Conservation (phyloP, 2,113 vertebrate genomes). For the Eira barbara region DNA sequence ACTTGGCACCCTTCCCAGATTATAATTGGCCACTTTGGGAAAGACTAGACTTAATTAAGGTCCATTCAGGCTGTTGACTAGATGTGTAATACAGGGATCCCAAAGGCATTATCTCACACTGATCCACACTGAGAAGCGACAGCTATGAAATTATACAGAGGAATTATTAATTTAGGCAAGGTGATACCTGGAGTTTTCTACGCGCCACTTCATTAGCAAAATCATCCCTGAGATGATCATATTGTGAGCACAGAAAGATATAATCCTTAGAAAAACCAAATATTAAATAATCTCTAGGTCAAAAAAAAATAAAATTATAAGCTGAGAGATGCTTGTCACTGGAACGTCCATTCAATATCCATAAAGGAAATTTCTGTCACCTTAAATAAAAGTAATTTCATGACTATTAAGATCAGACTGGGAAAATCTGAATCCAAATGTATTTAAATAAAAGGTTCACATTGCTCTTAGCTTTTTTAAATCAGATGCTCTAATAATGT, state of each 20-base stretch:
- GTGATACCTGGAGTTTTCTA: background rate
- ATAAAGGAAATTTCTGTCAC: background rate
- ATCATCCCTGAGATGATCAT: background rate
- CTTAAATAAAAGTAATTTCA: background rate
- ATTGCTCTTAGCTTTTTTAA: background rate
- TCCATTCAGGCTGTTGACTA: background rate
- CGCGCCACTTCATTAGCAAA: background rate
- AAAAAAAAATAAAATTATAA: background rate
- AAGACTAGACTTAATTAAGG: background rate
- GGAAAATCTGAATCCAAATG: background rate
- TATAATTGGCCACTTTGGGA: background rate
- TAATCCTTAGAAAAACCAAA: background rate
- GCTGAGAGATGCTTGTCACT: background rate
- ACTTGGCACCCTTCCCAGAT: background rate
- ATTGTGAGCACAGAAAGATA: background rate
- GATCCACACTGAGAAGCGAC: background rate
- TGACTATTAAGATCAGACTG: background rate
- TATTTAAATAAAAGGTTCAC: background rate
- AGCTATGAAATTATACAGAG: background rate
- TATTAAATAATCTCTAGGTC: background rate
- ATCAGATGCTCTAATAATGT: background rate
- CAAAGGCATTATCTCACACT: background rate
- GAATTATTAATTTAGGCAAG: background rate
- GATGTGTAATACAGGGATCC: no score
- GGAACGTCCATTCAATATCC: background rate